Evolutionary conservation across 2,113 vertebrate species (phyloP).

Genomic region (Hippoglossus stenolepis): DNA sequence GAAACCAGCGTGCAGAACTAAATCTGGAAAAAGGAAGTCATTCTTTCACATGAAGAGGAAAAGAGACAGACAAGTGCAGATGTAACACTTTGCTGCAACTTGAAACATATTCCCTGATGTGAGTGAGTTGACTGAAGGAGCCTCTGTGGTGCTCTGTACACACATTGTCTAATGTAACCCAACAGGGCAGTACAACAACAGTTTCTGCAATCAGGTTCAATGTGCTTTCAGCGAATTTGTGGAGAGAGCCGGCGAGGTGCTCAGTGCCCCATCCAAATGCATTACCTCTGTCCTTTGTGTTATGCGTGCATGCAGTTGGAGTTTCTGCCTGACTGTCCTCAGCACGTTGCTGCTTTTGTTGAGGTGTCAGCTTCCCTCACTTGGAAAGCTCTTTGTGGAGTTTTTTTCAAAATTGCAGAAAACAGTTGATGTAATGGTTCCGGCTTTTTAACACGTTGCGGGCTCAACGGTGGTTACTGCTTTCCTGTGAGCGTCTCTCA

Average conservation of each 20-base stretch:
- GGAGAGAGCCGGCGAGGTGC: constrained; percentile 26
- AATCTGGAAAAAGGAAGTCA: constrained; percentile 6
- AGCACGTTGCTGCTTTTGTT: constrained; percentile 37
- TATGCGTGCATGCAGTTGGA: background rate
- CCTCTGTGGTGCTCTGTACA: constrained; percentile 34
- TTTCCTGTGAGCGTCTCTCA: constrained; percentile 8
- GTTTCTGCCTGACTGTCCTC: constrained; percentile 36
- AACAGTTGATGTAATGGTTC: constrained; percentile 52
- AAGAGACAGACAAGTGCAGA: constrained; percentile 15
- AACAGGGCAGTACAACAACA: constrained; percentile 56
- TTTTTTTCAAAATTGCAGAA: constrained; percentile 42
- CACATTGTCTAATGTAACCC: constrained; percentile 32
- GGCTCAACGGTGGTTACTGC: constrained; percentile 13
- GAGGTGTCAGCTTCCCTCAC: constrained; percentile 43
- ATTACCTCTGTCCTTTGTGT: constrained; percentile 49
- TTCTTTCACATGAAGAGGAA: background rate
- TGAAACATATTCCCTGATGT: constrained; percentile 32
- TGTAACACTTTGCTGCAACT: constrained; percentile 31
- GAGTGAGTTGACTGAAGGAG: constrained; percentile 30
- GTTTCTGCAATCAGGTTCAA: constrained; percentile 57
- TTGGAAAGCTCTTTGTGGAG: constrained; percentile 25
- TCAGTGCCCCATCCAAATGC: constrained; percentile 44
- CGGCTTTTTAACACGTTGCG: constrained; percentile 29
- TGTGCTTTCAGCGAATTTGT: constrained; percentile 26
- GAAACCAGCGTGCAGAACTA: background rate